Evolutionary conservation across 1,140 invertebrate genomes (phyloP).

Genomic region (Drosophila nebulosa): DNA sequence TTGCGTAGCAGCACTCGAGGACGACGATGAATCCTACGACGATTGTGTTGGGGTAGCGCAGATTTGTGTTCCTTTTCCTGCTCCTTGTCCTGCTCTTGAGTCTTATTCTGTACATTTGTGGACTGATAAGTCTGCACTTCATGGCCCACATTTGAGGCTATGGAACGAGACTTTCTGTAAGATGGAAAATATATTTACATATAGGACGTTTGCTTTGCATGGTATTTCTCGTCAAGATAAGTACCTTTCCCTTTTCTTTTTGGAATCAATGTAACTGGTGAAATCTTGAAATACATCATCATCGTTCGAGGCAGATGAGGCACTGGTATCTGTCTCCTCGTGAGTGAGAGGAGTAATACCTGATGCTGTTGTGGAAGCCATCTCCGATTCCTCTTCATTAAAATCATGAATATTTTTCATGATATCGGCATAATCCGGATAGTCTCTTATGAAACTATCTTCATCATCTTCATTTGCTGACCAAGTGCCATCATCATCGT

Average conservation of each 20-base stretch:
- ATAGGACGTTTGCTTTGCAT: background rate
- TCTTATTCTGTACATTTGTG: slow-evolving; percentile 11
- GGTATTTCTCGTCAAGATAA: background rate
- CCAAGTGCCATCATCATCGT: slow-evolving; percentile 2
- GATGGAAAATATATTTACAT: background rate
- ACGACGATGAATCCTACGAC: slow-evolving; percentile 17
- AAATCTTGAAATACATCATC: slow-evolving; percentile 72
- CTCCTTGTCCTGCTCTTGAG: slow-evolving; percentile 2
- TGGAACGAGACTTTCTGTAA: slow-evolving; percentile 58
- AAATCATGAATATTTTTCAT: slow-evolving; percentile 12
- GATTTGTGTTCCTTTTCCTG: slow-evolving; percentile 12
- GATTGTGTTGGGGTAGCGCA: slow-evolving; percentile 17
- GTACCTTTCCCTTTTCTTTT: slow-evolving; percentile 54
- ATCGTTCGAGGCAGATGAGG: slow-evolving; percentile 46
- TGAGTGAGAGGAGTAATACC: background rate
- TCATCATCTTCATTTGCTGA: slow-evolving; percentile 12
- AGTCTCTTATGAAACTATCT: slow-evolving; percentile 31
- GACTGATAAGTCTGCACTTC: slow-evolving; percentile 46
- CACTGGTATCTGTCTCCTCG: slow-evolving; percentile 12
- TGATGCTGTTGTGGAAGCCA: slow-evolving; percentile 1
- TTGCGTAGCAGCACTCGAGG: slow-evolving; percentile 45
- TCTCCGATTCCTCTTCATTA: background rate
- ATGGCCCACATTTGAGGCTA: slow-evolving; percentile 37
- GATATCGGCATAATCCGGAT: slow-evolving; percentile 42
- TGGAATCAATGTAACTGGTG: slow-evolving; percentile 60